Conservation (phyloP, 2,888 invertebrate species). For the Cosmopolites sordidus region DNA sequence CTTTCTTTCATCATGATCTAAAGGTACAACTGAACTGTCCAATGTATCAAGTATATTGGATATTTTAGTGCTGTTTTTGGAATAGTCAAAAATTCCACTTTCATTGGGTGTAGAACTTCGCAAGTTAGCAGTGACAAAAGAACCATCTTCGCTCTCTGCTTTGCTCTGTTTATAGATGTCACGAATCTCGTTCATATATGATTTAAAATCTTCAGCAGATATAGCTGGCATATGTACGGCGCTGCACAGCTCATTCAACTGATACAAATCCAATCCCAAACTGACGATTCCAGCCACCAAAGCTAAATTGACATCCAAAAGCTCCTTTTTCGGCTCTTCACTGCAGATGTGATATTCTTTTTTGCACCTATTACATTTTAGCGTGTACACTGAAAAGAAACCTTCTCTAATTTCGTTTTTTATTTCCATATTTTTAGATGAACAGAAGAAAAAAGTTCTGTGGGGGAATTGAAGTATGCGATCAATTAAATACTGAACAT, state of each 20-base stretch:
- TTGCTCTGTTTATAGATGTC: constrained; percentile 27
- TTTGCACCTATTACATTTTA: constrained; percentile 30
- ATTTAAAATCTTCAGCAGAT: constrained; percentile 27
- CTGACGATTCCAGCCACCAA: constrained; percentile 33
- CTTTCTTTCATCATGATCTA: constrained; percentile 26
- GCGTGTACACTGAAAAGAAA: constrained; percentile 30
- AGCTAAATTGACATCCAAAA: constrained; percentile 33
- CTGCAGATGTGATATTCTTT: constrained; percentile 31
- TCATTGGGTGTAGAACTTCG: constrained; percentile 21
- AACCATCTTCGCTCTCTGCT: constrained; percentile 15
- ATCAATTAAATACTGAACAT: constrained; percentile 31
- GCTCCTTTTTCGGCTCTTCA: constrained; percentile 32
- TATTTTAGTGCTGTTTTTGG: not conserved
- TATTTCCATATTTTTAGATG: constrained; percentile 29
- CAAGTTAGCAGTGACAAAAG: constrained; percentile 10
- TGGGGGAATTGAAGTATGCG: constrained; percentile 32
- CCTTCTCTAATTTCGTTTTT: constrained; percentile 34
- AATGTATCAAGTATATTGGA: constrained; percentile 6
- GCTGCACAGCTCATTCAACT: constrained; percentile 33
- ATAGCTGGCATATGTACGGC: constrained; percentile 31
- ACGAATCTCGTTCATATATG: constrained; percentile 31
- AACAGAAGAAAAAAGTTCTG: constrained; percentile 28
- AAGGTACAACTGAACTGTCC: not conserved
- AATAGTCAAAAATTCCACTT: not conserved
- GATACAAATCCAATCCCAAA: constrained; percentile 31